Evolutionary conservation across 2,113 vertebrate species (phyloP).

Genomic region (Entelurus aequoreus): DNA sequence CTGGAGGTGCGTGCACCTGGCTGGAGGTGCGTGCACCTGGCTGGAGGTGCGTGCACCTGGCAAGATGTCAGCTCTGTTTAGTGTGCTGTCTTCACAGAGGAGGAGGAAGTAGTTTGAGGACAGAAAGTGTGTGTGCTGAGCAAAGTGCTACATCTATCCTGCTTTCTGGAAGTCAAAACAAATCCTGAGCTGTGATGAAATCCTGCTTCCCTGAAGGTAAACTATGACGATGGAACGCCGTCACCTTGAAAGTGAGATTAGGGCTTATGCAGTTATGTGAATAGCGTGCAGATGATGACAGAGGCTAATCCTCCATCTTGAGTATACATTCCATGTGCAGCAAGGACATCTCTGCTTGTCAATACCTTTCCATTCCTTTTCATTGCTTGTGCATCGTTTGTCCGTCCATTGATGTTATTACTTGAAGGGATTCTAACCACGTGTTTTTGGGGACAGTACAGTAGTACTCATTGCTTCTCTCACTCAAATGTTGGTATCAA

Average conservation of each 20-base stretch:
- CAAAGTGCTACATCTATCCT: too few species aligned
- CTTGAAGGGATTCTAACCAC: too few species aligned
- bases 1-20: slow-evolving; percentile 46
- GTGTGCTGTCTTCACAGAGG: slow-evolving; percentile 30
- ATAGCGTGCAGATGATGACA: slow-evolving; percentile 26
- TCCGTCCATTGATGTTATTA: too few species aligned
- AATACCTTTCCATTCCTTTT: not conserved
- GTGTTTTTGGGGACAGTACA: too few species aligned
- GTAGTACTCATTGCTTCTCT: too few species aligned
- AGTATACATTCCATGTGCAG: slow-evolving; percentile 42
- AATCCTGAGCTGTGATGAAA: slow-evolving; percentile 41
- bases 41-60: slow-evolving; percentile 46
- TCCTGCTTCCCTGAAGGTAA: slow-evolving; percentile 41
- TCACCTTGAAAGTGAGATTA: slow-evolving; percentile 34
- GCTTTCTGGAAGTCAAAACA: slow-evolving; percentile 51
- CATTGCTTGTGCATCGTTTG: too few species aligned
- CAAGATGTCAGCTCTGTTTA: slow-evolving; percentile 41
- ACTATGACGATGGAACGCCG: slow-evolving; percentile 14
- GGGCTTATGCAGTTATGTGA: slow-evolving; percentile 6
- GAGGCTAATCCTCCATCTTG: slow-evolving; percentile 46
- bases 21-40: slow-evolving; percentile 35
- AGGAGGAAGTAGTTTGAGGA: slow-evolving; percentile 34
- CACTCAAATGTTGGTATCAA: too few species aligned
- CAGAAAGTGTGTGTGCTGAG: too few species aligned
- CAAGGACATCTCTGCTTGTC: slow-evolving; percentile 41